These are phyloP conservation scores for Acanthoscelides obtectus DNA, from an alignment of 2,888 invertebrate species.

Conservation along the genomic window DNA sequence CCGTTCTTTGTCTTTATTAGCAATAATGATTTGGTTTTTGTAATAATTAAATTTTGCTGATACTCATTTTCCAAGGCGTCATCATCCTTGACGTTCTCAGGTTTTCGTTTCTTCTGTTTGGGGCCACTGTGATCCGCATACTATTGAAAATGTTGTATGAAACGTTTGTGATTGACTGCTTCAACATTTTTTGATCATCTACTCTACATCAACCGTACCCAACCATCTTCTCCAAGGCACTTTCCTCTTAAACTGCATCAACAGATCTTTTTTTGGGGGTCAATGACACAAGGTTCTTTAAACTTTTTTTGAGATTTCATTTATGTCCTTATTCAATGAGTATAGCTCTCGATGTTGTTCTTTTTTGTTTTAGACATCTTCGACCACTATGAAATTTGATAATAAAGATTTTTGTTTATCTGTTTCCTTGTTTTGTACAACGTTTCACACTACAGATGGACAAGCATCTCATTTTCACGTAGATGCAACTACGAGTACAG, in stretches of 20 bases:
- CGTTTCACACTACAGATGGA: too few species aligned
- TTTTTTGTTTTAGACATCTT: constrained; percentile 45
- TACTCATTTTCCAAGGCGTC: constrained; percentile 63
- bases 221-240: constrained; percentile 51
- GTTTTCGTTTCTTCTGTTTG: constrained; percentile 28
- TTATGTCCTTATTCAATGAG: constrained; percentile 40
- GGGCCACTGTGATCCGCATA: constrained; percentile 21
- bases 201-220: constrained; percentile 55
- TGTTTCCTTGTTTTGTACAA: too few species aligned
- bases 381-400: constrained; percentile 16
- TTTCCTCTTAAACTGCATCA: constrained; percentile 39
- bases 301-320: constrained; percentile 17
- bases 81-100: constrained; percentile 43
- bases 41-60: constrained; percentile 53
- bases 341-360: constrained; percentile 44
- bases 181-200: constrained; percentile 52
- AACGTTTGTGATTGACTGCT: constrained; percentile 46
- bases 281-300: neutral
- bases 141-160: constrained; percentile 49
- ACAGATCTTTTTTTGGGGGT: constrained; percentile 13
- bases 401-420: neutral
- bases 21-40: constrained; percentile 57
- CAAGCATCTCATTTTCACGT: too few species aligned
- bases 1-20: constrained; percentile 83
- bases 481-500: too few species aligned